Evolutionary conservation across 2,113 vertebrate species (phyloP).

Genomic region (Anhinga anhinga): DNA sequence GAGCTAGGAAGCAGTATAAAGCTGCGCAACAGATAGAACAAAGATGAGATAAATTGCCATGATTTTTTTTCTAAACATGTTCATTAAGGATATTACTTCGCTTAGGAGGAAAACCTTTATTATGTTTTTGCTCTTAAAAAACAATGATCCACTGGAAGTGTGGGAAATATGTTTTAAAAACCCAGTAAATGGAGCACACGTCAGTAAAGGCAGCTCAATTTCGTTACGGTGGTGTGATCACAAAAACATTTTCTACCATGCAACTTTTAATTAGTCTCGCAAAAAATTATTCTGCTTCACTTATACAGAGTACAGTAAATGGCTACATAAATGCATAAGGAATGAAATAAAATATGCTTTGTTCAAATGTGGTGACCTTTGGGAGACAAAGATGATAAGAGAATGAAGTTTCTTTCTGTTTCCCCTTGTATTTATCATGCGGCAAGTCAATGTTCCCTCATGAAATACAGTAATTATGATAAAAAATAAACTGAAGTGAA

Average conservation of each 20-base stretch:
- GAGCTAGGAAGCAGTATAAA: background rate
- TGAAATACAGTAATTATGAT: constrained; percentile 64
- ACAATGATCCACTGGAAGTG: background rate
- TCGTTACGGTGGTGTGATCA: constrained; percentile 60
- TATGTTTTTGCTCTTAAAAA: background rate
- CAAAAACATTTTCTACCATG: constrained; percentile 53
- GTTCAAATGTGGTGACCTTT: constrained; percentile 36
- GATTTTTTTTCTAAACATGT: background rate
- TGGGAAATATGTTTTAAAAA: constrained; percentile 54
- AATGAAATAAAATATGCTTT: constrained; percentile 49
- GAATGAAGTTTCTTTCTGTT: constrained; percentile 41
- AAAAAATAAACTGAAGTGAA: constrained; percentile 58
- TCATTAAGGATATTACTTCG: background rate
- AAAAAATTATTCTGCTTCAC: constrained; percentile 63
- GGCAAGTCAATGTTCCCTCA: constrained; percentile 30
- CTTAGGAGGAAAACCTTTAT: background rate
- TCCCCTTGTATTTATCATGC: constrained; percentile 7
- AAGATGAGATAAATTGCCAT: background rate
- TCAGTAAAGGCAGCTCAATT: constrained; percentile 61
- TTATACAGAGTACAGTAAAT: constrained; percentile 63
- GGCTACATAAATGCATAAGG: constrained; percentile 32
- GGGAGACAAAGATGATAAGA: constrained; percentile 33
- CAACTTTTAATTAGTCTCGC: constrained; percentile 49
- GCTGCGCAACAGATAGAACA: background rate
- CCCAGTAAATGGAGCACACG: constrained; percentile 33